phyloP scores from a whole-genome alignment of 1,140 invertebrate genomes.

The Drosophila grimshawi region DNA sequence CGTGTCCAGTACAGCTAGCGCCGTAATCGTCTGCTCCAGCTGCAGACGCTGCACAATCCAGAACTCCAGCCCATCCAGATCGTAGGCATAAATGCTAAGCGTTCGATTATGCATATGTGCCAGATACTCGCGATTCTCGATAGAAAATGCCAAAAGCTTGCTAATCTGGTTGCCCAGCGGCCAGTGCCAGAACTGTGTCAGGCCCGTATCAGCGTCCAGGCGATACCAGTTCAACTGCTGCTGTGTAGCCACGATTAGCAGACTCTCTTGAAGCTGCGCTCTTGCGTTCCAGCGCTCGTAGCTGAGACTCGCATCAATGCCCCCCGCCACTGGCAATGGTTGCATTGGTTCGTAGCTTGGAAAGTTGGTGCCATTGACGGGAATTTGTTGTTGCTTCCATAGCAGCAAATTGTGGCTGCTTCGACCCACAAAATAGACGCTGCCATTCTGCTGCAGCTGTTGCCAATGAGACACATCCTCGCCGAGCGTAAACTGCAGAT shows the following conservation, averaged over 20 bases:
- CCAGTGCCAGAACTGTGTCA: slow-evolving; percentile 64
- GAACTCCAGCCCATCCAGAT: slow-evolving; percentile 61
- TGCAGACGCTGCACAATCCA: slow-evolving; percentile 73
- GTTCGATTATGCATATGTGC: slow-evolving; percentile 42
- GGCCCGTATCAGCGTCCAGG: slow-evolving; percentile 9
- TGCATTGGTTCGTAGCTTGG: slow-evolving; percentile 27
- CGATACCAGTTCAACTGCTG: slow-evolving; percentile 63
- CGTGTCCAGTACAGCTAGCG: slow-evolving; percentile 64
- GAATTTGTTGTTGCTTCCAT: slow-evolving; percentile 32
- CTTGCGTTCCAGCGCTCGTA: slow-evolving; percentile 59
- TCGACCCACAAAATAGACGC: slow-evolving; percentile 59
- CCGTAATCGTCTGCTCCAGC: slow-evolving; percentile 42
- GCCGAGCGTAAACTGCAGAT: slow-evolving; percentile 51
- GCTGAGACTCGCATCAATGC: slow-evolving; percentile 37
- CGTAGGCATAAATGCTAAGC: slow-evolving; percentile 68
- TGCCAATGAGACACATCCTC: slow-evolving; percentile 62
- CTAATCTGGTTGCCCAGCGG: slow-evolving; percentile 31
- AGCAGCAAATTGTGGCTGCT: slow-evolving; percentile 45
- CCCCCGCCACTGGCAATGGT: slow-evolving; percentile 13
- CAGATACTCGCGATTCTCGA: slow-evolving; percentile 57
- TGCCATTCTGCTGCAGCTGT: slow-evolving; percentile 57
- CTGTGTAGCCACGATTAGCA: slow-evolving; percentile 52
- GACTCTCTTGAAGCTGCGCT: slow-evolving; percentile 47
- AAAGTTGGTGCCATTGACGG: slow-evolving; percentile 1
- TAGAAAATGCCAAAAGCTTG: slow-evolving; percentile 49